These are phyloP conservation scores for Trachemys scripta DNA, from an alignment of 2,113 vertebrate genomes.

Conservation along the genomic window DNA sequence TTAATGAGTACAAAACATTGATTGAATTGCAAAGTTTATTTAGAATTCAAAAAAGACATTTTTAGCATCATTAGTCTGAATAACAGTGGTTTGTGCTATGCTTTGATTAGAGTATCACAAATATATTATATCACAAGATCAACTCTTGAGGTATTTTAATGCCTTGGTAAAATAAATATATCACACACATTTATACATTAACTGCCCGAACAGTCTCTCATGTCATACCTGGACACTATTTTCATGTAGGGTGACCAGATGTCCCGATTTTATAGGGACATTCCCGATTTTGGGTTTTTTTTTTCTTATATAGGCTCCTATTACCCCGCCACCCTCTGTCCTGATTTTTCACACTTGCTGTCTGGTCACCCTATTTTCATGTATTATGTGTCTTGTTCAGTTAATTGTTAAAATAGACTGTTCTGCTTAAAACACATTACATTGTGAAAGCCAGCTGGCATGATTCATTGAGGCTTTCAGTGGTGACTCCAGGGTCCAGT, in stretches of 20 bases:
- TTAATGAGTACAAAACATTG: background rate
- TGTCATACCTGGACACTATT: background rate
- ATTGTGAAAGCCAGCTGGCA: background rate
- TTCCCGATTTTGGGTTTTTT: no score
- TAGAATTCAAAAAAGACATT: background rate
- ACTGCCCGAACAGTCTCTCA: background rate
- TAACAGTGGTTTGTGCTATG: background rate
- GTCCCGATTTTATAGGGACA: no score
- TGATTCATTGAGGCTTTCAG: slow-evolving; percentile 12
- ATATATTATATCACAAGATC: background rate
- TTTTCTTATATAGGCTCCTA: no score
- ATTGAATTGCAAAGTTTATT: background rate
- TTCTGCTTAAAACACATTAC: slow-evolving; percentile 20
- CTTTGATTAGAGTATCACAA: background rate
- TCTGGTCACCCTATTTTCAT: background rate
- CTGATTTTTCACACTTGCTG: no score
- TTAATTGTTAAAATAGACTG: background rate
- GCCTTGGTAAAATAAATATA: background rate
- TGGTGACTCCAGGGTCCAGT: slow-evolving; percentile 11
- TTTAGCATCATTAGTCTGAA: background rate
- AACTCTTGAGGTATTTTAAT: background rate
- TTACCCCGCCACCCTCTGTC: no score
- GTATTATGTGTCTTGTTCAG: background rate
- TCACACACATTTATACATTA: background rate
- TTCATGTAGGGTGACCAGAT: background rate